A percentile compares a stretch with the other conserved stretches of the same genome.
Conservation (phyloP, 2,113 vertebrate genomes). For the Varanus komodoensis region DNA sequence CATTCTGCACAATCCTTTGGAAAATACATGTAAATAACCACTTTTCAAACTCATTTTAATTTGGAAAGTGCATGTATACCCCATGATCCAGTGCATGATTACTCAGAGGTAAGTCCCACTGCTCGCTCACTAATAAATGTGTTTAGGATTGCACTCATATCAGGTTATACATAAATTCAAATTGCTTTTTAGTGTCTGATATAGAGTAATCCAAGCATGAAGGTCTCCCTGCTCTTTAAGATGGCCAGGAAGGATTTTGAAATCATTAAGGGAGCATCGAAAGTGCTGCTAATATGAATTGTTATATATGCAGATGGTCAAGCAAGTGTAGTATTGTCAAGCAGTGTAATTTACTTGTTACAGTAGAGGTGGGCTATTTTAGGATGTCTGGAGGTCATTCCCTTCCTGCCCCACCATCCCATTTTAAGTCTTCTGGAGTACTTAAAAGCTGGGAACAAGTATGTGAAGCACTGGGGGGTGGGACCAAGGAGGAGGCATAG, state of each 20-base stretch:
- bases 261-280: not conserved
- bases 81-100: not conserved
- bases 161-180: not conserved
- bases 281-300: not conserved
- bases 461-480: not conserved
- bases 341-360: too few relatives aligned
- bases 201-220: not conserved
- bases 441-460: too few relatives aligned
- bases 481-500: too few relatives aligned
- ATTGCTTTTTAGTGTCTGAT: not conserved
- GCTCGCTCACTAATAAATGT: too few relatives aligned
- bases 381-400: too few relatives aligned
- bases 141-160: too few relatives aligned
- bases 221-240: not conserved
- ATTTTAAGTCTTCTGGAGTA: too few relatives aligned
- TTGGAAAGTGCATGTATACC: not conserved
- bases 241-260: not conserved
- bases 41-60: not conserved
- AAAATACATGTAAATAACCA: not conserved
- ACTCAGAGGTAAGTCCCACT: too few relatives aligned
- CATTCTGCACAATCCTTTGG: not conserved
- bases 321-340: too few relatives aligned
- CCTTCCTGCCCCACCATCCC: too few relatives aligned
- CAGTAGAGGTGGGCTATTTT: too few relatives aligned
- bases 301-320: not conserved